Evolutionary conservation across 2,797 vertebrate species (phyloP).

Genomic region (Lepilemur septentrionalis): DNA sequence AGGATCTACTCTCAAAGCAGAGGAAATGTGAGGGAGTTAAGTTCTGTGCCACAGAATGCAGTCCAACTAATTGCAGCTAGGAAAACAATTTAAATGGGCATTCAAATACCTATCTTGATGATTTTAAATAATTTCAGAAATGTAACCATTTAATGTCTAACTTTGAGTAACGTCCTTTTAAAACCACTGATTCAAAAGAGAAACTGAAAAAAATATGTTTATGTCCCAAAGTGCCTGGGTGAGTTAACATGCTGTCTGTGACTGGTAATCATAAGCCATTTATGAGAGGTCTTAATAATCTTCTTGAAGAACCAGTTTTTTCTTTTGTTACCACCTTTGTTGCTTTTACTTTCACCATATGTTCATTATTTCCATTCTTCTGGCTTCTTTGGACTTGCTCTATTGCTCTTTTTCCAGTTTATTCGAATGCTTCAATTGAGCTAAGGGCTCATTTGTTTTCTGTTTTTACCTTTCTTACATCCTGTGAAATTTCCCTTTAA

Average conservation of each 20-base stretch:
- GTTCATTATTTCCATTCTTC: background rate
- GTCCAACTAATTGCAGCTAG: background rate
- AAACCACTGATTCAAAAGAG: background rate
- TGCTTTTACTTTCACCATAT: background rate
- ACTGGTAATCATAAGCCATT: background rate
- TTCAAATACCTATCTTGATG: background rate
- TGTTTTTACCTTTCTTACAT: background rate
- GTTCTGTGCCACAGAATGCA: background rate
- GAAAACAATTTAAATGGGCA: background rate
- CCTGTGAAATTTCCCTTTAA: background rate
- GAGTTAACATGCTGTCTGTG: background rate
- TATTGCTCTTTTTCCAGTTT: background rate
- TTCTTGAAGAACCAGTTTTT: background rate
- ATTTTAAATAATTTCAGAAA: background rate
- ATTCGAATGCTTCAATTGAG: background rate
- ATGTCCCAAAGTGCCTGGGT: background rate
- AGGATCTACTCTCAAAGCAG: background rate
- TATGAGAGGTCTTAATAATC: background rate
- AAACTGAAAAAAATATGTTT: background rate
- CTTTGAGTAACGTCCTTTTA: conserved; percentile 24
- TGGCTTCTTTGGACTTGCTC: background rate
- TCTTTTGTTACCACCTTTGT: background rate
- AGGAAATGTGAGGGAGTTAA: background rate
- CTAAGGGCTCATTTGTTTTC: background rate
- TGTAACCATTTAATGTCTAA: background rate